Evolutionary conservation across 1,140 invertebrate species (phyloP).

Genomic region (Propsilocerus akamusi): DNA sequence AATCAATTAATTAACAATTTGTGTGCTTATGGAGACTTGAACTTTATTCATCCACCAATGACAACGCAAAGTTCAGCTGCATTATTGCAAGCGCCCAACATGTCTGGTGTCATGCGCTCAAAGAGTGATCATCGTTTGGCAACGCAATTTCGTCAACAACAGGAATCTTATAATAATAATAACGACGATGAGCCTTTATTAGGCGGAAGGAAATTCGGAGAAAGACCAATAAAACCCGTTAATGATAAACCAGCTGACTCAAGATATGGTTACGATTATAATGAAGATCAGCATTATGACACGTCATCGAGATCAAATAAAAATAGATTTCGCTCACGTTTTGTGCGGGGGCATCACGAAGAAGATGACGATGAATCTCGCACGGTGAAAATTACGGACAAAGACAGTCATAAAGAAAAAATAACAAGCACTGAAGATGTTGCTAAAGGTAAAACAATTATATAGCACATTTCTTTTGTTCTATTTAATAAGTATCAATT

Average conservation of each 20-base stretch:
- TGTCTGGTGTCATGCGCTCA: constrained; percentile 63
- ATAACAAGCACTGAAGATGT: constrained; percentile 81
- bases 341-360: constrained; percentile 41
- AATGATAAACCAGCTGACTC: constrained; percentile 26
- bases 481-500: no score
- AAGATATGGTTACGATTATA: constrained; percentile 36
- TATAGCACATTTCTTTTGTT: no score
- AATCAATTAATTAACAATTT: constrained; percentile 74
- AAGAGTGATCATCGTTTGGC: constrained; percentile 86
- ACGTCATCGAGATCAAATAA: constrained; percentile 25
- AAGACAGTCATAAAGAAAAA: constrained; percentile 48
- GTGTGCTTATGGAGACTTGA: constrained; percentile 71
- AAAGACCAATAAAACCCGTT: constrained; percentile 31
- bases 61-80: constrained; percentile 24
- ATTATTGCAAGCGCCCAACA: constrained; percentile 36
- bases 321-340: constrained; percentile 49
- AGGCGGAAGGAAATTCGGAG: constrained; percentile 52
- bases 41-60: constrained; percentile 40
- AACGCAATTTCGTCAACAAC: constrained; percentile 70
- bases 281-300: constrained; percentile 41
- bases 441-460: no score
- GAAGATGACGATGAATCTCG: constrained; percentile 44
- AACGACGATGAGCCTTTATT: constrained; percentile 38
- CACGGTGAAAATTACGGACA: constrained; percentile 33
- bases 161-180: constrained; percentile 37